phyloP scores from a whole-genome alignment of 2,888 invertebrate genomes.

The Macrosiphum euphorbiae region DNA sequence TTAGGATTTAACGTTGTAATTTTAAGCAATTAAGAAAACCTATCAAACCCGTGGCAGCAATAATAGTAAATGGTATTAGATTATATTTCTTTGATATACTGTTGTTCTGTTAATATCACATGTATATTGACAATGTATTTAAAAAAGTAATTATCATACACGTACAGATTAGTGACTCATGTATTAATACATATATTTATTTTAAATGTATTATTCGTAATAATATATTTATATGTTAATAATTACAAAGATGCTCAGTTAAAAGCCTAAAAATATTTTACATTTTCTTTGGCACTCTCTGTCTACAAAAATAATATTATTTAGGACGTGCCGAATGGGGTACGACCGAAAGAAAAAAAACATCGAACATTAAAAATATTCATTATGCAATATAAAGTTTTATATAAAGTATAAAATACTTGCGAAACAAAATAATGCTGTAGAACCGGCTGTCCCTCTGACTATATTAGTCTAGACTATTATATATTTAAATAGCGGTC shows the following conservation, averaged over 20 bases:
- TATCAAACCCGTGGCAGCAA: not conserved
- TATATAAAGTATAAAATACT: not conserved
- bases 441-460: not conserved
- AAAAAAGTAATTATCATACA: not conserved
- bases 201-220: not conserved
- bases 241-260: not conserved
- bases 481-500: not conserved
- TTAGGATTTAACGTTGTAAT: constrained; percentile 5
- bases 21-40: constrained; percentile 5
- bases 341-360: not conserved
- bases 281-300: not conserved
- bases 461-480: not conserved
- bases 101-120: not conserved
- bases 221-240: not conserved
- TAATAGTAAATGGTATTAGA: not conserved
- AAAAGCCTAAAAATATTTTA: not conserved
- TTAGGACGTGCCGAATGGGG: not conserved
- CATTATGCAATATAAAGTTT: not conserved
- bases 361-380: not conserved
- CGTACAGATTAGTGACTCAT: not conserved
- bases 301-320: not conserved
- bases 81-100: not conserved
- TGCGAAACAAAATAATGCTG: not conserved
- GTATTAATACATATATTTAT: not conserved
- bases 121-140: not conserved